These are phyloP conservation scores for Falco peregrinus DNA, from an alignment of 2,797 vertebrate genomes.

Conservation along the genomic window DNA sequence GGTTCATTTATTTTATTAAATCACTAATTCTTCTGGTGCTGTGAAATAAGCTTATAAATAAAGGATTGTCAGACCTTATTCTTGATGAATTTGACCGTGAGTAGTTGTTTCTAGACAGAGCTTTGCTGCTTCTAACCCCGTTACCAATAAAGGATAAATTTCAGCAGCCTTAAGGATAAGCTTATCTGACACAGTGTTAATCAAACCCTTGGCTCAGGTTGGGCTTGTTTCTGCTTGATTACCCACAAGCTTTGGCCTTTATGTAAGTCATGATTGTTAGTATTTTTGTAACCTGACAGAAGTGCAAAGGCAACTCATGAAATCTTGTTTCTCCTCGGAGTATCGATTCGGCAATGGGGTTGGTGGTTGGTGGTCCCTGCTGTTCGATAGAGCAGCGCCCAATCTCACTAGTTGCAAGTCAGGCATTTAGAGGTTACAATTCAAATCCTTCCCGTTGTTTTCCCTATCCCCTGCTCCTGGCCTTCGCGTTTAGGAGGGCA, in stretches of 20 bases:
- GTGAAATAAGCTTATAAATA: neutral
- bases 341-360: fast-evolving
- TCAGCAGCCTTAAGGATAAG: neutral
- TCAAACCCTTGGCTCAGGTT: neutral
- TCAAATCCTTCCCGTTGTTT: neutral
- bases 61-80: neutral
- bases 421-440: neutral
- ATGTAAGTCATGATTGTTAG: neutral
- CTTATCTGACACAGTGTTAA: neutral
- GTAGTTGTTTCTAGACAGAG: neutral
- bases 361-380: neutral
- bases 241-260: neutral
- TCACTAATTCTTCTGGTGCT: neutral
- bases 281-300: neutral
- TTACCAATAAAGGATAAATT: constrained; percentile 2
- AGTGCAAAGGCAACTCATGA: neutral
- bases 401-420: neutral
- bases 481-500: neutral
- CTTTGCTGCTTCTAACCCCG: neutral
- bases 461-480: neutral
- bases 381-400: neutral
- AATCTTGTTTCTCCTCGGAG: neutral
- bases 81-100: neutral
- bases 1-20: neutral
- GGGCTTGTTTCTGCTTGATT: neutral